Evolutionary conservation across 1,140 invertebrate species (phyloP).

Genomic region (Lethrus apterus): DNA sequence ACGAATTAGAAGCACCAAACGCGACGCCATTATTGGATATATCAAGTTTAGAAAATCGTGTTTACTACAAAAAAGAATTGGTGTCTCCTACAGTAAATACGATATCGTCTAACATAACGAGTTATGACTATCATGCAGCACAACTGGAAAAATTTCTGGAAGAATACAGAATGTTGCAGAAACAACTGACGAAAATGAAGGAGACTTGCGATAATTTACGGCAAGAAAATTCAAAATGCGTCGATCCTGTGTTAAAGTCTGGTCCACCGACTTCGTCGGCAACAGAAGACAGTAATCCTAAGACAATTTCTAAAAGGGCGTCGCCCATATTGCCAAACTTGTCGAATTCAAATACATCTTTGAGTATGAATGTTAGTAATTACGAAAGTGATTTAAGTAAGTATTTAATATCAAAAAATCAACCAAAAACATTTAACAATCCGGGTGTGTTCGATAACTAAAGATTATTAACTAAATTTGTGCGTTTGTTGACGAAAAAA

Average conservation of each 20-base stretch:
- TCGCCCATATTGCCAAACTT: constrained; percentile 28
- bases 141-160: constrained; percentile 69
- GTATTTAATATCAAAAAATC: constrained; percentile 44
- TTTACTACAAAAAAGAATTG: constrained; percentile 17
- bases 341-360: constrained; percentile 43
- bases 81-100: constrained; percentile 36
- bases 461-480: too few relatives aligned
- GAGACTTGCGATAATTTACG: constrained; percentile 60
- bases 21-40: constrained; percentile 50
- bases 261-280: constrained; percentile 42
- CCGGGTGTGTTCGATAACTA: constrained; percentile 23
- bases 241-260: background rate
- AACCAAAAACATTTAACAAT: constrained; percentile 25
- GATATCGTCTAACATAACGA: constrained; percentile 42
- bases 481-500: background rate
- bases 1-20: constrained; percentile 24
- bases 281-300: constrained; percentile 14
- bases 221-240: constrained; percentile 23
- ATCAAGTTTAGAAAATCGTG: constrained; percentile 39
- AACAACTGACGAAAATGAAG: constrained; percentile 69
- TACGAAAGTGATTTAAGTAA: constrained; percentile 46
- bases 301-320: constrained; percentile 12
- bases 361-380: constrained; percentile 45
- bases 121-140: constrained; percentile 68
- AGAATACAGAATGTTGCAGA: constrained; percentile 65